phyloP scores from a whole-genome alignment of 1,140 invertebrate species.

The Lasioglossum albipes region DNA sequence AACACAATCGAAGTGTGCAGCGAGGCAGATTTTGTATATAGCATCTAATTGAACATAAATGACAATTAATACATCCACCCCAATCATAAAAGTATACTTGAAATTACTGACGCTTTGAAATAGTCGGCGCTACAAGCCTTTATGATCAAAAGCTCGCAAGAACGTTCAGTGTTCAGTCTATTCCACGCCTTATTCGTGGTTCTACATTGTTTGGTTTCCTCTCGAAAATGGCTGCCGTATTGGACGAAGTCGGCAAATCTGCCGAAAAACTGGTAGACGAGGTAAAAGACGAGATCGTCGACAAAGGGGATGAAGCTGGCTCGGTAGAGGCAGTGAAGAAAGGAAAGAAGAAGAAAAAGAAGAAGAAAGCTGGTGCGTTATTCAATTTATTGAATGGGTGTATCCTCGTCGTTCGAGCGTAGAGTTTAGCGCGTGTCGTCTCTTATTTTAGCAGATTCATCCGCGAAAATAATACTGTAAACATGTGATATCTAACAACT shows the following conservation, averaged over 20 bases:
- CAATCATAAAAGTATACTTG: too few relatives aligned
- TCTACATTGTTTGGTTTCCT: constrained; percentile 40
- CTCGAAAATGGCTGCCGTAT: constrained; percentile 80
- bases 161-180: too few relatives aligned
- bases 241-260: constrained; percentile 80
- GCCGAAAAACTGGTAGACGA: constrained; percentile 78
- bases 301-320: constrained; percentile 80
- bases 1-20: too few relatives aligned
- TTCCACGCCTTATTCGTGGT: too few relatives aligned
- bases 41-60: too few relatives aligned
- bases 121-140: too few relatives aligned
- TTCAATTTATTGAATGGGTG: not conserved
- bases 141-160: not conserved
- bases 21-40: too few relatives aligned
- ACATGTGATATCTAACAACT: too few relatives aligned
- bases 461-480: not conserved
- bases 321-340: constrained; percentile 83
- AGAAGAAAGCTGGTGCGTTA: constrained; percentile 85
- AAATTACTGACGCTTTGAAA: too few relatives aligned
- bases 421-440: not conserved
- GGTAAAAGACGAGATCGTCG: constrained; percentile 76
- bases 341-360: constrained; percentile 88
- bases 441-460: not conserved
- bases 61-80: too few relatives aligned
- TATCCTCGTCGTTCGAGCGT: constrained; percentile 11